These are phyloP conservation scores for Rallus limicola DNA, from an alignment of 2,113 vertebrate genomes.

Conservation along the genomic window DNA sequence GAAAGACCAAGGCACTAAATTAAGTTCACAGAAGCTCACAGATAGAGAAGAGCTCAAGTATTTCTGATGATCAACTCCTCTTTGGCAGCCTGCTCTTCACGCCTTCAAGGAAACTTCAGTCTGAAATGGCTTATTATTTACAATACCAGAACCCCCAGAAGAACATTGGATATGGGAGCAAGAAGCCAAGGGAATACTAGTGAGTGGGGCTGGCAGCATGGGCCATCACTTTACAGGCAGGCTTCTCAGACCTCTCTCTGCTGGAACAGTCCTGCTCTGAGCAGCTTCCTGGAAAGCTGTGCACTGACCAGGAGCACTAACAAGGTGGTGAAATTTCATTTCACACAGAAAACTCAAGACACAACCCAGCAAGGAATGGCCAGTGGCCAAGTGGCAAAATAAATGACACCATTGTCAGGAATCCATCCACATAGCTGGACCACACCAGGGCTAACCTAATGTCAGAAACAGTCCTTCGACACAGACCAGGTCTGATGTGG, in stretches of 20 bases:
- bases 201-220: rapidly evolving
- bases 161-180: background rate
- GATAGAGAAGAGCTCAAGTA: background rate
- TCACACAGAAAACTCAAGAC: background rate
- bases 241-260: background rate
- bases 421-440: slow-evolving; percentile 6
- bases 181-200: background rate
- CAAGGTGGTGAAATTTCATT: background rate
- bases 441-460: background rate
- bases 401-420: background rate
- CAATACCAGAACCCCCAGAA: background rate
- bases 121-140: background rate
- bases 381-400: background rate
- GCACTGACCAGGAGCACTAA: background rate
- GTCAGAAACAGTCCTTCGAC: background rate
- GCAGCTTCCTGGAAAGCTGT: background rate
- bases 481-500: background rate
- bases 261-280: background rate
- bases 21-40: background rate
- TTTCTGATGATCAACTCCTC: background rate
- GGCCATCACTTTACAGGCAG: background rate
- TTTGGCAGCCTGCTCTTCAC: background rate
- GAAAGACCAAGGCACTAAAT: background rate
- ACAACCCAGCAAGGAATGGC: background rate
- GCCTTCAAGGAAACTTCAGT: background rate